Percentiles rank a stretch among this genome's conserved stretches.
Conservation (phyloP, 2,797 vertebrate genomes). For the Urosaurus nigricauda region DNA sequence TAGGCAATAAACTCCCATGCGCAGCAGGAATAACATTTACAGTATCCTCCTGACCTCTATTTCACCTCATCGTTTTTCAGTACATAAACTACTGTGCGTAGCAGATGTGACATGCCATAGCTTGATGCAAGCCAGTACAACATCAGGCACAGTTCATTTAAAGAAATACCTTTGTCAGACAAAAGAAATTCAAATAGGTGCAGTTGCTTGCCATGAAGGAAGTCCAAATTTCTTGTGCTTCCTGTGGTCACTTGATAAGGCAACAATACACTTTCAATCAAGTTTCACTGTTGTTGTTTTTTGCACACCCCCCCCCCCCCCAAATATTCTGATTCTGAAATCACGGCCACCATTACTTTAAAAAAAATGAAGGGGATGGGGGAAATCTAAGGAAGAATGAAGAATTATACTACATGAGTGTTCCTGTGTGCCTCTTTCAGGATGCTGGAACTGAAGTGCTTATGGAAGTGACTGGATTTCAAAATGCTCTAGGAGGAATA, state of each 20-base stretch:
- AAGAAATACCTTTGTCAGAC: constrained; percentile 56
- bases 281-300: background rate
- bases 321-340: background rate
- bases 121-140: constrained; percentile 71
- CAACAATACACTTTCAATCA: constrained; percentile 46
- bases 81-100: constrained; percentile 71
- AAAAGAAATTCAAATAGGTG: constrained; percentile 21
- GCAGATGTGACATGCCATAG: constrained; percentile 65
- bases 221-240: constrained; percentile 50
- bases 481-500: background rate
- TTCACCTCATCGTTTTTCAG: constrained; percentile 72
- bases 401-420: background rate
- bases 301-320: background rate
- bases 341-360: background rate
- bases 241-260: constrained; percentile 49
- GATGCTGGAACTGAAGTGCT: background rate
- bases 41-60: constrained; percentile 67
- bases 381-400: background rate
- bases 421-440: background rate
- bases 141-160: constrained; percentile 52
- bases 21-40: constrained; percentile 69
- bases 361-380: background rate
- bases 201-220: constrained; percentile 50
- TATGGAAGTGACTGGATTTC: background rate
- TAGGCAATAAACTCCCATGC: constrained; percentile 55